Base-by-base conservation (phyloP, 2,113 vertebrate genomes). In the Ailuropoda melanoleuca region DNA sequence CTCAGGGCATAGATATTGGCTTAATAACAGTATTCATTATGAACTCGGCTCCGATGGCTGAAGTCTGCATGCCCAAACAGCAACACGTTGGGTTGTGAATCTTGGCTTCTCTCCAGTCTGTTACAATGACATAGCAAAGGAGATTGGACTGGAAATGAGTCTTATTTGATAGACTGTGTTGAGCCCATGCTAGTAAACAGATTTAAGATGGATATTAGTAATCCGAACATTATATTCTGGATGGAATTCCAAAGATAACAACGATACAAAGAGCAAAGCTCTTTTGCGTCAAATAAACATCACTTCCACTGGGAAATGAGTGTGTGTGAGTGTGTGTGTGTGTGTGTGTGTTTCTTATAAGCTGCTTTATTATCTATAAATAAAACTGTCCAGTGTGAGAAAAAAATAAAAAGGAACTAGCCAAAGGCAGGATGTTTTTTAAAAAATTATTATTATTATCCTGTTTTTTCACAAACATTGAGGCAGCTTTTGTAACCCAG, bases 401-500 rank as follows among this genome's bases (percentile, higher is more conserved):
- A 98, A 97, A 95, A 95, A 98, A 93, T 80, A 97, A 96, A 97
- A 98, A 98, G 97, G 68, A 96, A 62, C 96, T 97, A 77, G 62
- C 87, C 87, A 92, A 91, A 77, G 96, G 93, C 99, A 99, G 99
- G 99, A 99, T 99, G 99, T 99, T 99, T 98, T 98, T 34, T 53
- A 14, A 75, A 78, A 26, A 46, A 46, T 60, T 96, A 97, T 96
- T 98, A 94, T 98, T 98, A 97, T 98, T 98, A 98, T 99, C 98
- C 98, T 98, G 97, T 98, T 81, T 37, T 39, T 19, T 60, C 97
- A 97, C 98, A 98, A 99, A 98, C 98, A 98, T 4, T 0, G 60
- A 21, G 80, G 96, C 98, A 93, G 97, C 98, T 98, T 99, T 98
- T 98, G 98, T 97, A 88, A 92, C 97, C 96, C 99, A 98, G 99